Evolutionary conservation across 1,140 invertebrate species (phyloP).

Genomic region (Solenopsis invicta): DNA sequence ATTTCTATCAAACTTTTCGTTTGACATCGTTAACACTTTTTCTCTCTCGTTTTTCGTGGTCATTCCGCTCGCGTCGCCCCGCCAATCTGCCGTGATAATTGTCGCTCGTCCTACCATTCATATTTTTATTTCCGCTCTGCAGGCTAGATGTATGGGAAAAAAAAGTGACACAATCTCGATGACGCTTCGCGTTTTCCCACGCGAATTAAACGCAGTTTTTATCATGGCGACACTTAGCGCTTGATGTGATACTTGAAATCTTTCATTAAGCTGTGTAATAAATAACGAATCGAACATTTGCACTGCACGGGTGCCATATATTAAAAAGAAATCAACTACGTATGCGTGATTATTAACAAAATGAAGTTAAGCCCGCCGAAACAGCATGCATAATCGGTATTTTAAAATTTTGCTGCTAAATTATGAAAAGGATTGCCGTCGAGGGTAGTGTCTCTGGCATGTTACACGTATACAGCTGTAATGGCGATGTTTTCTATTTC

Average conservation of each 20-base stretch:
- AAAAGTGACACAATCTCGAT: slow-evolving; percentile 26
- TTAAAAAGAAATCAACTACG: not conserved
- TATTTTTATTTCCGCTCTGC: slow-evolving; percentile 30
- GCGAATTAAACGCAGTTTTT: slow-evolving; percentile 38
- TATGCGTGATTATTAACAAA: not conserved
- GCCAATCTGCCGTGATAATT: slow-evolving; percentile 61
- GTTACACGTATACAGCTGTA: not conserved
- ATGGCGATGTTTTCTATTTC: not conserved
- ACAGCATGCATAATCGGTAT: not conserved
- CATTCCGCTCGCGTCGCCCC: slow-evolving; percentile 26
- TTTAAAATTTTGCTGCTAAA: slow-evolving; percentile 21
- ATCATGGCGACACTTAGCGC: not conserved
- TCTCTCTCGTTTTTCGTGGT: slow-evolving; percentile 7
- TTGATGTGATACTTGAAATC: not conserved
- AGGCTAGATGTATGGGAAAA: slow-evolving; percentile 6
- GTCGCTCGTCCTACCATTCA: slow-evolving; percentile 35
- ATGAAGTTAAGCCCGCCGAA: not conserved
- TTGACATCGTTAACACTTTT: slow-evolving; percentile 61
- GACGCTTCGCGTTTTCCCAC: slow-evolving; percentile 23
- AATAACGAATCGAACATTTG: not conserved
- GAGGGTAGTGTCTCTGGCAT: not conserved
- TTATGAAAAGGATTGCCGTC: slow-evolving; percentile 15
- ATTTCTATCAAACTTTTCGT: slow-evolving; percentile 38
- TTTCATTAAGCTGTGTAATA: slow-evolving; percentile 8
- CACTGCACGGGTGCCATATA: not conserved